These are phyloP conservation scores for Megastigmus dorsalis DNA, from an alignment of 2,888 invertebrate genomes.

Conservation along the genomic window DNA sequence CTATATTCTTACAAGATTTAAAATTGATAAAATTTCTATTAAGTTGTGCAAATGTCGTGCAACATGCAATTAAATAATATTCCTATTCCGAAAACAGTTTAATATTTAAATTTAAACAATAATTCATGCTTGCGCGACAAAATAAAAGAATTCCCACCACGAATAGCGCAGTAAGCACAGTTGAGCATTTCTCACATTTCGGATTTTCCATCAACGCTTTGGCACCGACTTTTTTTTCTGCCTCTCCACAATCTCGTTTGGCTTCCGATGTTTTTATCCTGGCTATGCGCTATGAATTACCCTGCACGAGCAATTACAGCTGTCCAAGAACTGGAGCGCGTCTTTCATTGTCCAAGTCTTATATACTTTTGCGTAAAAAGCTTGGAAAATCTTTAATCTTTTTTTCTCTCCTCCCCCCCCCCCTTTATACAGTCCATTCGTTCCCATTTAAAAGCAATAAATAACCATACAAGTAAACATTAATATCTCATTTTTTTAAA, in stretches of 20 bases:
- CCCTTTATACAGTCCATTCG: not conserved
- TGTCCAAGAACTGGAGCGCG: constrained; percentile 17
- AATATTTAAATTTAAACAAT: too few species aligned
- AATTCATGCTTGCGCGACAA: too few species aligned
- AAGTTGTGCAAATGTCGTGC: too few species aligned
- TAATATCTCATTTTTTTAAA: too few species aligned
- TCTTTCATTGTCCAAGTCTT: not conserved
- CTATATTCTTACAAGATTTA: too few species aligned
- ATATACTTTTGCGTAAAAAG: constrained; percentile 10
- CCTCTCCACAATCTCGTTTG: not conserved
- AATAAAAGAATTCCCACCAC: too few species aligned
- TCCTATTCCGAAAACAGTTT: too few species aligned
- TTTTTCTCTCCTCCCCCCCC: not conserved
- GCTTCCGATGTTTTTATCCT: constrained; percentile 17
- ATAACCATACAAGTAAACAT: too few species aligned
- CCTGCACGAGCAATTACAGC: constrained; percentile 10
- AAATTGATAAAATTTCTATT: too few species aligned
- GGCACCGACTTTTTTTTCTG: not conserved
- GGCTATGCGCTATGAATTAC: constrained; percentile 6
- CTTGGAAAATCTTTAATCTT: not conserved
- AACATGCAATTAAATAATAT: too few species aligned
- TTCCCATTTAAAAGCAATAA: too few species aligned
- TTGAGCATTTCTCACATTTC: not conserved
- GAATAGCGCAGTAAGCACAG: not conserved
- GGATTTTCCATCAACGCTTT: not conserved